Percentiles rank a stretch among this genome's conserved stretches.
phyloP scores from a whole-genome alignment of 2,797 vertebrate genomes.

The Protonibea diacanthus region DNA sequence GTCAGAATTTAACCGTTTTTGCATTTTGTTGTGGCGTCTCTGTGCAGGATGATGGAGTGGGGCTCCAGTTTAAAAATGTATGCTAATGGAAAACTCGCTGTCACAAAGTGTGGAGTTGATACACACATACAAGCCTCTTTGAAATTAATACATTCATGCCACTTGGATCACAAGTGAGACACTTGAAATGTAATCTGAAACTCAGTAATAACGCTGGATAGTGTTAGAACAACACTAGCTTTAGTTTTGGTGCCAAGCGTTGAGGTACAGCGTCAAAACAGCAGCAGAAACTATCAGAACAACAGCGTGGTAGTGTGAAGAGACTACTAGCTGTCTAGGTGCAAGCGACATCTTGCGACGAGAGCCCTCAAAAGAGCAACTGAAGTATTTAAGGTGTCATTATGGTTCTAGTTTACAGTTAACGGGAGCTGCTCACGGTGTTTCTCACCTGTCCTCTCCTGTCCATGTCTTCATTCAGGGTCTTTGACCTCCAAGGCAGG shows the following conservation, averaged over 20 bases:
- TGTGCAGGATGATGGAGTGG: conserved; percentile 8
- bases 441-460: conserved; percentile 88
- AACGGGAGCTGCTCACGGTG: not conserved
- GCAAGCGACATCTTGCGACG: not conserved
- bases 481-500: conserved; percentile 95
- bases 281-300: not conserved
- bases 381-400: not conserved
- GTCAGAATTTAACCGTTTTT: conserved; percentile 14
- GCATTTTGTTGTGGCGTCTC: not conserved
- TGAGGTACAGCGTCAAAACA: not conserved
- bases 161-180: conserved; percentile 7
- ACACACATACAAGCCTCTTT: not conserved
- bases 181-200: conserved; percentile 7
- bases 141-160: conserved; percentile 27
- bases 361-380: conserved; percentile 14
- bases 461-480: conserved; percentile 90
- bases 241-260: too few relatives aligned
- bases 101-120: conserved; percentile 6
- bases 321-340: not conserved
- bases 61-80: conserved; percentile 38
- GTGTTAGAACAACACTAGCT: not conserved
- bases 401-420: conserved; percentile 4
- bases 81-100: conserved; percentile 35
- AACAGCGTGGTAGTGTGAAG: not conserved
- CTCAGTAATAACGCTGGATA: not conserved